These are phyloP conservation scores for Leuciscus idus DNA, from an alignment of 2,113 vertebrate species.

Conservation along the genomic window DNA sequence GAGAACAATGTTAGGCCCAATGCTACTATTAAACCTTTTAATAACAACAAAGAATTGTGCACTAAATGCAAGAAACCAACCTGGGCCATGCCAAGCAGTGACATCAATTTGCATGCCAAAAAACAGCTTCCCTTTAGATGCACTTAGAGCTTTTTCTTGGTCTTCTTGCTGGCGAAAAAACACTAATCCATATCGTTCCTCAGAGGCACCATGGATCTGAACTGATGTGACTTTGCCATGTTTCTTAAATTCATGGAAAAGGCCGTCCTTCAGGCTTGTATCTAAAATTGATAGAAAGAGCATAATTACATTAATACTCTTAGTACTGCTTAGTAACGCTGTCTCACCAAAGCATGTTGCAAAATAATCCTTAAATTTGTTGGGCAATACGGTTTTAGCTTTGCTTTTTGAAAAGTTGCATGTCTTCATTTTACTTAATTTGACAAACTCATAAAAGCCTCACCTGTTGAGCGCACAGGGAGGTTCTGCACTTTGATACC, in stretches of 20 bases:
- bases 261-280: conserved; percentile 98
- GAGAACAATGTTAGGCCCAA: neutral
- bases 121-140: conserved; percentile 98
- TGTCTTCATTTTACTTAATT: neutral
- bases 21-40: neutral
- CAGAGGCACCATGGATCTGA: conserved; percentile 94
- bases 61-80: conserved; percentile 70
- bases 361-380: neutral
- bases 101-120: conserved; percentile 99
- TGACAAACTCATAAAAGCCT: conserved; percentile 10
- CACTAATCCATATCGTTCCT: conserved; percentile 95
- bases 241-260: conserved; percentile 99
- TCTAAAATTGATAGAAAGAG: conserved; percentile 72
- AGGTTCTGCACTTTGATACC: conserved; percentile 99
- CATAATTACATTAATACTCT: neutral
- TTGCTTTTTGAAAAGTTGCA: neutral
- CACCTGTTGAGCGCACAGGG: conserved; percentile 98
- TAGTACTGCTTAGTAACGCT: neutral
- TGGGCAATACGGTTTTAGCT: neutral
- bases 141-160: conserved; percentile 94
- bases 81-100: conserved; percentile 95
- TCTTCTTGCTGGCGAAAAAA: conserved; percentile 99
- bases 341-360: neutral
- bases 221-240: conserved; percentile 98
- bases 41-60: neutral